Evolutionary conservation across 2,797 vertebrate genomes (phyloP).

Genomic region (Aulostomus chinensis): DNA sequence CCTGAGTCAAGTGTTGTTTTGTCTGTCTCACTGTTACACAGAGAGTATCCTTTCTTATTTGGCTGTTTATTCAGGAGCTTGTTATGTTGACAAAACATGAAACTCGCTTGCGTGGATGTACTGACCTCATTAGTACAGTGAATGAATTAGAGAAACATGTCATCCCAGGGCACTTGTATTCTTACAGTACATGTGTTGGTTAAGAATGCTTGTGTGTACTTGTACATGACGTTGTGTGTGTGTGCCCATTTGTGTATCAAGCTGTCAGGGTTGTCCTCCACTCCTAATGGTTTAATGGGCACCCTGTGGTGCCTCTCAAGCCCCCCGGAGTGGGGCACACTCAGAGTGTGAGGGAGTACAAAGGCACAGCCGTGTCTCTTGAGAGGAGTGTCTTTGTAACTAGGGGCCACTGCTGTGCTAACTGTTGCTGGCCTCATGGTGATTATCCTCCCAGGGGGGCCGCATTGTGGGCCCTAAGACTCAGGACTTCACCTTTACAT

Average conservation of each 20-base stretch:
- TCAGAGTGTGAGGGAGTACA: slow-evolving; percentile 63
- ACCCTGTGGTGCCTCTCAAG: slow-evolving; percentile 72
- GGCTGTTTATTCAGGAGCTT: no score
- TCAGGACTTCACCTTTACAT: slow-evolving; percentile 81
- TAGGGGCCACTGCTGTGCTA: slow-evolving; percentile 70
- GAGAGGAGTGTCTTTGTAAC: slow-evolving; percentile 72
- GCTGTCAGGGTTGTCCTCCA: slow-evolving; percentile 66
- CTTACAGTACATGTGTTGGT: slow-evolving; percentile 50
- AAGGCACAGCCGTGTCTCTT: slow-evolving; percentile 71
- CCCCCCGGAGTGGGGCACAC: slow-evolving; percentile 73
- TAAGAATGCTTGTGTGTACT: slow-evolving; percentile 40
- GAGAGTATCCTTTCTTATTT: no score
- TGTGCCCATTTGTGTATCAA: slow-evolving; percentile 57
- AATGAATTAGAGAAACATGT: neutral
- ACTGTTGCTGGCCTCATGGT: slow-evolving; percentile 80
- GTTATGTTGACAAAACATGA: neutral
- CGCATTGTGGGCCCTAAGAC: slow-evolving; percentile 74
- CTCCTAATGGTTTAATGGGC: slow-evolving; percentile 77
- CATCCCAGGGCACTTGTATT: slow-evolving; percentile 1
- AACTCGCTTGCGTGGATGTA: neutral
- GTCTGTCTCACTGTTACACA: no score
- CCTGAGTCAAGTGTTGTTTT: no score
- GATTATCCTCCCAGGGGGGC: slow-evolving; percentile 80
- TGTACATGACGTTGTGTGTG: slow-evolving; percentile 34
- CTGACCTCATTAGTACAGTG: neutral